Percentiles rank a stretch among this genome's conserved stretches.
Evolutionary conservation across 2,888 invertebrate genomes (phyloP).

Genomic region (Cheiracanthium punctorium): DNA sequence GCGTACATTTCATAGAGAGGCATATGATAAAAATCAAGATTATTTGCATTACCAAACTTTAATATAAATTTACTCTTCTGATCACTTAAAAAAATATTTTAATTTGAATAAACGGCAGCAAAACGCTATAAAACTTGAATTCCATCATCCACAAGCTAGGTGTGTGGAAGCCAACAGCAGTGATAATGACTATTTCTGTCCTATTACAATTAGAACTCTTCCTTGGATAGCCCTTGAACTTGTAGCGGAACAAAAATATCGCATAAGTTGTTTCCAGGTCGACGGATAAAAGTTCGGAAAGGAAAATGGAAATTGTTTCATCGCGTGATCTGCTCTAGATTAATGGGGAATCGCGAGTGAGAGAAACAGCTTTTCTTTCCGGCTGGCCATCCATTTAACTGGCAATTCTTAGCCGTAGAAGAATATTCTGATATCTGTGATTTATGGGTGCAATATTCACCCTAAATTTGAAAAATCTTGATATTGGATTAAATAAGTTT

Average conservation of each 20-base stretch:
- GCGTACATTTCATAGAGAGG: too few species aligned
- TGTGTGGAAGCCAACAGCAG: neutral
- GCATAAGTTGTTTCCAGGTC: neutral
- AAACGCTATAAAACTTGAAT: neutral
- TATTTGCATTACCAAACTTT: too few species aligned
- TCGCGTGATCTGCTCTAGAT: neutral
- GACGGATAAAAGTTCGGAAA: neutral
- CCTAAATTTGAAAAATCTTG: neutral
- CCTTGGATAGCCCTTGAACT: neutral
- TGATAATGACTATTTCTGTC: constrained; percentile 13
- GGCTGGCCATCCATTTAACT: neutral
- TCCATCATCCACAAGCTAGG: too few species aligned
- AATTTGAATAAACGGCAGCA: neutral
- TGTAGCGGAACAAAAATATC: neutral
- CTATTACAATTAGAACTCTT: constrained; percentile 5
- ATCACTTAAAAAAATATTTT: neutral
- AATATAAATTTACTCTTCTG: too few species aligned
- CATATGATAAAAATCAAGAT: too few species aligned
- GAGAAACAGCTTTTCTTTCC: neutral
- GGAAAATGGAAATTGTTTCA: constrained; percentile 14
- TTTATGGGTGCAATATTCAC: neutral
- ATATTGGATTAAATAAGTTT: too few species aligned
- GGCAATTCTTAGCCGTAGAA: neutral
- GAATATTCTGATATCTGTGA: neutral
- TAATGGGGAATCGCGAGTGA: neutral